Conservation (phyloP, 1,140 invertebrate genomes). For the Diorhabda carinulata region DNA sequence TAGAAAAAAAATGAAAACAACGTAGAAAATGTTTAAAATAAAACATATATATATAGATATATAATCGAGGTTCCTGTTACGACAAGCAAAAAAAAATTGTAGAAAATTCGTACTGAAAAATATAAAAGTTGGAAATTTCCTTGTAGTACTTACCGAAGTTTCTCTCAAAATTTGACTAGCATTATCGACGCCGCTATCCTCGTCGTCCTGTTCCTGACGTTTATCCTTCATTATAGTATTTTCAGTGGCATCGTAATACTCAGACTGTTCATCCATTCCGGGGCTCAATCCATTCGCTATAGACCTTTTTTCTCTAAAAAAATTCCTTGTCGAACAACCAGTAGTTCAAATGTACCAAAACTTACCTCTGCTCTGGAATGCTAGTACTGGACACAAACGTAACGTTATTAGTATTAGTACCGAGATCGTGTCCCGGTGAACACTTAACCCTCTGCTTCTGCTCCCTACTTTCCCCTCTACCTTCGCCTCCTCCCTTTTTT, state of each 20-base stretch:
- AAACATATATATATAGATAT: too few relatives aligned
- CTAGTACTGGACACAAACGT: conserved; percentile 41
- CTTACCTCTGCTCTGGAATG: conserved; percentile 36
- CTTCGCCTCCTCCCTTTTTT: conserved; percentile 18
- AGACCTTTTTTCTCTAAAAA: conserved; percentile 34
- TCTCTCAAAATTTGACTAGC: conserved; percentile 46
- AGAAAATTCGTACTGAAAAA: neutral
- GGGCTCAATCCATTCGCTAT: conserved; percentile 46
- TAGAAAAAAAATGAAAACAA: too few relatives aligned
- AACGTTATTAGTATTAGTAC: conserved; percentile 42
- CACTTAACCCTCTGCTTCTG: conserved; percentile 31
- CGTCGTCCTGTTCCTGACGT: conserved; percentile 42
- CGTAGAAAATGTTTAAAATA: too few relatives aligned
- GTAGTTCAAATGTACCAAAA: neutral
- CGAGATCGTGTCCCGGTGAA: conserved; percentile 40
- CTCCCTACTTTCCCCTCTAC: conserved; percentile 4
- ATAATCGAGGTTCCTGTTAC: too few relatives aligned
- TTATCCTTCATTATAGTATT: conserved; percentile 41
- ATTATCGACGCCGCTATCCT: conserved; percentile 47
- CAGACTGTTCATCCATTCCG: conserved; percentile 46
- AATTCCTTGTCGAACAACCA: too few relatives aligned
- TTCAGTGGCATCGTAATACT: conserved; percentile 47
- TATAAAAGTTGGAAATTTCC: neutral
- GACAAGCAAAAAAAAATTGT: too few relatives aligned
- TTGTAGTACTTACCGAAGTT: conserved; percentile 39